phyloP scores from a whole-genome alignment of 2,888 invertebrate genomes.

The Drosophila neonasuta region DNA sequence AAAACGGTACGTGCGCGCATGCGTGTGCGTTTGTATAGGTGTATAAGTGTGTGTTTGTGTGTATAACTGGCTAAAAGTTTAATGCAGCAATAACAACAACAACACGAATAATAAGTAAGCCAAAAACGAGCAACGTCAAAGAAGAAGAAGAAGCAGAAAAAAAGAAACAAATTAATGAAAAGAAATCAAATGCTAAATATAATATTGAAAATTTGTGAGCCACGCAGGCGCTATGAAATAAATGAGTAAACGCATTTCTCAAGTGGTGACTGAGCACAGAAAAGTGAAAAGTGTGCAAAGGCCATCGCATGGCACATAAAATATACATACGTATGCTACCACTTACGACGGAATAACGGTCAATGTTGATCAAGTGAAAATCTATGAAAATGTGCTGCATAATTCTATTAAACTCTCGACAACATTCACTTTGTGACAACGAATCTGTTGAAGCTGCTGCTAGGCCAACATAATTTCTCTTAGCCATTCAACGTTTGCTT shows the following conservation, averaged over 20 bases:
- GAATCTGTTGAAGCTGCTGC: slow-evolving; percentile 21
- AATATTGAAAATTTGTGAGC: slow-evolving; percentile 57
- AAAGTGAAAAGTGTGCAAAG: slow-evolving; percentile 41
- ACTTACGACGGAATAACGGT: slow-evolving; percentile 1
- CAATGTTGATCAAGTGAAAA: slow-evolving; percentile 34
- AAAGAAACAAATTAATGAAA: slow-evolving; percentile 52
- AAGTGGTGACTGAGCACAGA: slow-evolving; percentile 16
- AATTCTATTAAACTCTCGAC: slow-evolving; percentile 16
- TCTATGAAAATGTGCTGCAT: slow-evolving; percentile 18
- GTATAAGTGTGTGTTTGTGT: slow-evolving; percentile 29
- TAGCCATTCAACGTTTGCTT: slow-evolving; percentile 16
- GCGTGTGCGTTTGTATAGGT: slow-evolving; percentile 16
- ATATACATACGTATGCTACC: neutral
- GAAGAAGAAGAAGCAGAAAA: slow-evolving; percentile 19
- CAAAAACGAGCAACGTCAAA: slow-evolving; percentile 46
- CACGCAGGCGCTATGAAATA: slow-evolving; percentile 57
- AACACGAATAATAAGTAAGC: slow-evolving; percentile 44
- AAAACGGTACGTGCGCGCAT: slow-evolving; percentile 73
- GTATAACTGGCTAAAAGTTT: slow-evolving; percentile 63
- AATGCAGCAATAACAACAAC: slow-evolving; percentile 58
- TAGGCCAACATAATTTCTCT: slow-evolving; percentile 55
- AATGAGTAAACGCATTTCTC: slow-evolving; percentile 10
- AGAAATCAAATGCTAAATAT: slow-evolving; percentile 67
- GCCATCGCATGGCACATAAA: slow-evolving; percentile 1
- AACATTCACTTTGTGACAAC: slow-evolving; percentile 40